Evolutionary conservation across 92 coral and sea anemone genomes (phyloP), one percentile per base, ranked within the genome.

Genomic region (Plumapathes pennacea): DNA sequence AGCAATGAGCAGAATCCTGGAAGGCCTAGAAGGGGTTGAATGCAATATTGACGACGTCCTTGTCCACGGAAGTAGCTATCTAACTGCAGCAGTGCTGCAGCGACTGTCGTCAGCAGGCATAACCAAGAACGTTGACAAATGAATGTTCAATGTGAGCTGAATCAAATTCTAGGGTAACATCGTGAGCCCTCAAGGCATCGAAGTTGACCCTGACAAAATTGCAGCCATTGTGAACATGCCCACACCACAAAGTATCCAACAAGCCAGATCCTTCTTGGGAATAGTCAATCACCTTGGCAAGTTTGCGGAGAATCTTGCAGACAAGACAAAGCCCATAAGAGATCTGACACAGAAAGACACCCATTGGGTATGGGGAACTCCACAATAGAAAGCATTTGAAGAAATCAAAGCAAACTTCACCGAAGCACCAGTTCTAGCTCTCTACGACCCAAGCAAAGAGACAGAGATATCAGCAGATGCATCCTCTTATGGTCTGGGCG

Each of bases 41-140:
- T 73, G 77, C 38, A 74, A 66, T 60, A 74, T 73, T 47, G 82
- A 79, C 25, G 48, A 82, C 27, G 64, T 67, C 29, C 64, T 68
- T 13, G 68, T 82, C 11, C 59, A 62, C 40, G 78, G 69, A 23
- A 19, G 44, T 21, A 69, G 72, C 55, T 21, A 38, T 23, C 61
- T 72, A 45, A 44, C 62, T 21, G 62, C 52, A 22, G 27, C 60
- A 62, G 79, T 70, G 21, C 70, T 78, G 12, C 51, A 47, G 26
- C 62, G 67, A 19, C 71, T 80, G 2, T 15, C 31, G n/a, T 27
- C 7, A 22, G 76, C 71, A 21, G 68, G 67, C 33, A 56, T 72
- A 44, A 72, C 69, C 23, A 50, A 54, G 18, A 71, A 62, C 72
- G 14, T 21, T 1, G 38, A 62, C 29, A 60, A 77, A 55, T 77